Evolutionary conservation across 2,888 invertebrate genomes (phyloP), one percentile per base, ranked within the genome.

Genomic region (Folsomia manolachei): DNA sequence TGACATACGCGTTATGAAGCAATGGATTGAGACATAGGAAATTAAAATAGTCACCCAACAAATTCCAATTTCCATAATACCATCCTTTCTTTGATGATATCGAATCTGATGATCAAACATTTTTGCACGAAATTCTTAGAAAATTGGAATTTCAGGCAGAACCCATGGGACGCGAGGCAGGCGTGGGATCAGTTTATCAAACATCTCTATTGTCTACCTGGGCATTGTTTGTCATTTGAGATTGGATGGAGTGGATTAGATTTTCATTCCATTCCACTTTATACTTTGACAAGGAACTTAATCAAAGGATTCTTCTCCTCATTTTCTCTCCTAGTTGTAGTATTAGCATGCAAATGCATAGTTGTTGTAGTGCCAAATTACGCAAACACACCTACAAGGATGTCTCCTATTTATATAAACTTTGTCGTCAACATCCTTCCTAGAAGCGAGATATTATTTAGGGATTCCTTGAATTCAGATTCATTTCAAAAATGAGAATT

Each of bases 281-380:
- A 11, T 18, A 18, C 56, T 56, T 56, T 56, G 56, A 56, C 56
- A 56, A 56, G 56, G 11, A 56, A 56, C 19, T 56, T 56, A 56
- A 56, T 56, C 56, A 56, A 56, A 56, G 56, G 56, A 56, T 56
- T n/a, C 51, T 7, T 56, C 21, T 21, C 39, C n/a, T n/a, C n/a
- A n/a, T n/a, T n/a, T n/a, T n/a, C n/a, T n/a, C n/a, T n/a, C n/a
- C n/a, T n/a, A n/a, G n/a, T n/a, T n/a, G n/a, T n/a, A n/a, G n/a
- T n/a, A n/a, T n/a, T n/a, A n/a, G n/a, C n/a, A n/a, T n/a, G n/a
- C n/a, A n/a, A n/a, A n/a, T n/a, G n/a, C n/a, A n/a, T n/a, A n/a
- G n/a, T n/a, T n/a, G 39, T 39, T 4, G 7, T 9, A 39, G 14
- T 39, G 39, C 7, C 39, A 39, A 39, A 39, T 14, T 39, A 4